A percentile compares a stretch with the other conserved stretches of the same genome.
phyloP scores from a whole-genome alignment of 2,113 vertebrate genomes.

The Gymnocephalus cernua region DNA sequence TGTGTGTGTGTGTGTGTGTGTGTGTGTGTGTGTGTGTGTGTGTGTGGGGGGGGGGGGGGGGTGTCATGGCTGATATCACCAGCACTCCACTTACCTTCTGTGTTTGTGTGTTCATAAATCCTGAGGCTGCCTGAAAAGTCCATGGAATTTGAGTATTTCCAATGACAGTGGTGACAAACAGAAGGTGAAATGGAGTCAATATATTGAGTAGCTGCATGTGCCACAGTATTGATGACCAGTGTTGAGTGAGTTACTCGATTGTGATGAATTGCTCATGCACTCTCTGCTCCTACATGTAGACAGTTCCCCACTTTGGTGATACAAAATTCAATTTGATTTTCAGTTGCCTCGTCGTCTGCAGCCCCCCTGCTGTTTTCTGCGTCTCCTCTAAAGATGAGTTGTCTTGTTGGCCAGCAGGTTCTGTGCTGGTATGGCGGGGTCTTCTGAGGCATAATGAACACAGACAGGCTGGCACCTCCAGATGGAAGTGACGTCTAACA shows the following conservation, averaged over 20 bases:
- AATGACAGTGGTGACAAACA: constrained; percentile 5
- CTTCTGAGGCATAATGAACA: constrained; percentile 48
- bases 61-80: constrained; percentile 7
- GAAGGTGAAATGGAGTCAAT: constrained; percentile 22
- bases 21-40: constrained; percentile 3
- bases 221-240: neutral
- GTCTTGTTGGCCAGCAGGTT: constrained; percentile 58
- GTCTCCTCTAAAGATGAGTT: constrained; percentile 34
- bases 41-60: no score
- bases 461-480: constrained; percentile 64
- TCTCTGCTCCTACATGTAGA: neutral
- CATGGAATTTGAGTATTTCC: constrained; percentile 19
- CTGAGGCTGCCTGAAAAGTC: constrained; percentile 12
- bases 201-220: constrained; percentile 6
- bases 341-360: neutral
- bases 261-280: neutral
- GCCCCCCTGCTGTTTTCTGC: constrained; percentile 1
- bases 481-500: constrained; percentile 63
- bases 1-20: neutral
- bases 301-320: neutral
- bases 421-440: constrained; percentile 45
- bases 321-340: neutral
- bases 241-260: neutral
- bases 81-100: neutral
- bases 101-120: constrained; percentile 31